Conservation (phyloP, 1,140 invertebrate species). For the Epicauta chinensis region DNA sequence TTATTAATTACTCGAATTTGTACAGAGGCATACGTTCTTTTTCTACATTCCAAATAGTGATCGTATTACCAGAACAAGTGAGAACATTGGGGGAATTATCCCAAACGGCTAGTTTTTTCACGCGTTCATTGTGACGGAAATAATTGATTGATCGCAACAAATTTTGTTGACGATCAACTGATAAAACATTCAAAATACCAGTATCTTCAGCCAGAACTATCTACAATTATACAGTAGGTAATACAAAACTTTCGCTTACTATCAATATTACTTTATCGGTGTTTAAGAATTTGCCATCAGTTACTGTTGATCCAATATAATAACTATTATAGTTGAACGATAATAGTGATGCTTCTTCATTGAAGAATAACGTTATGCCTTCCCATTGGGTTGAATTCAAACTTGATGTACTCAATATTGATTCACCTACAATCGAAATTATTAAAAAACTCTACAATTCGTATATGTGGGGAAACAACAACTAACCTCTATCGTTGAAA, state of each 20-base stretch:
- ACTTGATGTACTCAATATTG: conserved; percentile 27
- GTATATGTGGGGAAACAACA: neutral
- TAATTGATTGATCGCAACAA: conserved; percentile 17
- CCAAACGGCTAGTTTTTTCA: conserved; percentile 29
- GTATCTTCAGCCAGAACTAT: conserved; percentile 31
- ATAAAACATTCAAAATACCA: conserved; percentile 22
- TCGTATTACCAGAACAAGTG: conserved; percentile 19
- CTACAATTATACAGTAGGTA: conserved; percentile 14
- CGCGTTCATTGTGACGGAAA: conserved; percentile 17
- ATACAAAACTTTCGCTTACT: neutral
- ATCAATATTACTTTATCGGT: conserved; percentile 21
- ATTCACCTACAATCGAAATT: conserved; percentile 23
- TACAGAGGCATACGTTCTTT: conserved; percentile 12
- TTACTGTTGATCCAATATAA: conserved; percentile 22
- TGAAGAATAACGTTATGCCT: conserved; percentile 26
- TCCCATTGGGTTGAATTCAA: conserved; percentile 30
- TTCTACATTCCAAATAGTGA: conserved; percentile 21
- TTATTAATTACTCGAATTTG: conserved; percentile 15
- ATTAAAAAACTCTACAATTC: neutral
- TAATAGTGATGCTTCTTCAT: conserved; percentile 16
- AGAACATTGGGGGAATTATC: conserved; percentile 20
- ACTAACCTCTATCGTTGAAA: conserved; percentile 25
- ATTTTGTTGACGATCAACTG: conserved; percentile 18
- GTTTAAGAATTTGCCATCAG: conserved; percentile 30
- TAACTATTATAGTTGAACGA: conserved; percentile 19